phyloP scores from a whole-genome alignment of 2,888 invertebrate genomes.

The Scrobipalpa costella region DNA sequence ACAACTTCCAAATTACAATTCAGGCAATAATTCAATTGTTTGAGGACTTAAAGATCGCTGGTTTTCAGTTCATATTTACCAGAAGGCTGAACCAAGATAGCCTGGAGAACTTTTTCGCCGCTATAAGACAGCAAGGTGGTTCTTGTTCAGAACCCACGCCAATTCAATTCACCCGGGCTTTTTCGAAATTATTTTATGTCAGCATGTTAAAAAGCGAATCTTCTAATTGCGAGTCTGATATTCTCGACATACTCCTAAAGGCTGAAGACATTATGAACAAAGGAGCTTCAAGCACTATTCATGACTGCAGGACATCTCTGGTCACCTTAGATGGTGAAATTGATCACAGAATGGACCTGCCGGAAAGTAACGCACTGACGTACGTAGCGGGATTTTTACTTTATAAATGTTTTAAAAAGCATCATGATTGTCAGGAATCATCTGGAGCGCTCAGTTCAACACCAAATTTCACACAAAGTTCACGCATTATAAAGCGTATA shows the following conservation, averaged over 20 bases:
- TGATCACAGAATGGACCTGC: slow-evolving; percentile 9
- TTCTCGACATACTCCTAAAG: neutral
- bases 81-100: slow-evolving; percentile 9
- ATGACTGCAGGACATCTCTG: neutral
- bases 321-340: slow-evolving; percentile 8
- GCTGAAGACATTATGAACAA: neutral
- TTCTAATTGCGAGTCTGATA: neutral
- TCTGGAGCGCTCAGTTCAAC: neutral
- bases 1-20: slow-evolving; percentile 23
- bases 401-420: neutral
- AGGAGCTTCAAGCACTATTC: neutral
- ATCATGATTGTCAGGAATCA: neutral
- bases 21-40: slow-evolving; percentile 6
- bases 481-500: neutral
- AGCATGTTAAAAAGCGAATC: neutral
- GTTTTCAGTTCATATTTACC: neutral
- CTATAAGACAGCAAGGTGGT: neutral
- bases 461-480: neutral
- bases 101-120: neutral
- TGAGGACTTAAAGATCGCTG: neutral
- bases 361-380: neutral
- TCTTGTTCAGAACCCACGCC: slow-evolving; percentile 15
- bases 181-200: slow-evolving; percentile 21
- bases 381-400: slow-evolving; percentile 13
- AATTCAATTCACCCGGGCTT: slow-evolving; percentile 17